Percentiles rank a stretch among this genome's conserved stretches.
phyloP scores from a whole-genome alignment of 2,113 vertebrate genomes.

The Falco punctatus region DNA sequence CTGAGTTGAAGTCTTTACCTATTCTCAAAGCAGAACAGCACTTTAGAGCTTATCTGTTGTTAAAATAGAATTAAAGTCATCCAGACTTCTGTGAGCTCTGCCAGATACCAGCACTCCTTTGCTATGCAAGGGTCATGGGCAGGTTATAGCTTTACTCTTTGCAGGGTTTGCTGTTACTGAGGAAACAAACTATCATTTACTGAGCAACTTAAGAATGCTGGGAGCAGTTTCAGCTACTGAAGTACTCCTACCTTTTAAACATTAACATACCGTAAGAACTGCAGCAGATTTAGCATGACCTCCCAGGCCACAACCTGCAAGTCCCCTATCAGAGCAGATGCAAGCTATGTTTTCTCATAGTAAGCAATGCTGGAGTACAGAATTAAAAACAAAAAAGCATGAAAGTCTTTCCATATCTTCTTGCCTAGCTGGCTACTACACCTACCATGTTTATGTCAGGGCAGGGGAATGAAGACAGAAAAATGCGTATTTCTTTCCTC shows the following conservation, averaged over 20 bases:
- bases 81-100: background rate
- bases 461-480: background rate
- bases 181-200: constrained; percentile 40
- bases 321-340: background rate
- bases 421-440: background rate
- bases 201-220: constrained; percentile 8
- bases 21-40: background rate
- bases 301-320: background rate
- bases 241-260: constrained; percentile 25
- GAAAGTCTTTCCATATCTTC: background rate
- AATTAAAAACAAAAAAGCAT: no score
- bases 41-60: constrained; percentile 36
- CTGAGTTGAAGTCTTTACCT: background rate
- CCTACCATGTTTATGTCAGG: background rate
- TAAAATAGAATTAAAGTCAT: constrained; percentile 24
- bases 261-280: constrained; percentile 14
- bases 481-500: background rate
- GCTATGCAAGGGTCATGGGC: constrained; percentile 50
- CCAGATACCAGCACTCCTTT: constrained; percentile 41
- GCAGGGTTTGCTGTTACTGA: constrained; percentile 42
- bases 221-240: constrained; percentile 3
- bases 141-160: constrained; percentile 44
- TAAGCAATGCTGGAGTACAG: background rate
- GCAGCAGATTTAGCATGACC: background rate
- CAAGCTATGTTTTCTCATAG: background rate